These are phyloP conservation scores for Endotricha flammealis DNA, from an alignment of 2,888 invertebrate genomes.

Conservation along the genomic window DNA sequence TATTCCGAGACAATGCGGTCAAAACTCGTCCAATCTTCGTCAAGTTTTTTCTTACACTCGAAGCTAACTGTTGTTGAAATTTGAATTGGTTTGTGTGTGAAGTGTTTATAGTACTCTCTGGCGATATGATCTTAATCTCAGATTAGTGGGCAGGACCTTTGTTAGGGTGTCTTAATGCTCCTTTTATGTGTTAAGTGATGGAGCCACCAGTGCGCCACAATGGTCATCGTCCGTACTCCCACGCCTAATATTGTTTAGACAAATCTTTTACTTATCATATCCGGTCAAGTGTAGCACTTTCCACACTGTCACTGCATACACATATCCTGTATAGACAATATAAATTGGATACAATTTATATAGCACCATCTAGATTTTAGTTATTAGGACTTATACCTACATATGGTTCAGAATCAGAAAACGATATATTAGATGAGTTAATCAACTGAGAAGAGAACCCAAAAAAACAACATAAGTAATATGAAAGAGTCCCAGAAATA, in stretches of 20 bases:
- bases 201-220: conserved; percentile 61
- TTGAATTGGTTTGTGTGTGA: conserved; percentile 55
- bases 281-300: conserved; percentile 45
- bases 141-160: conserved; percentile 58
- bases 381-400: too few relatives aligned
- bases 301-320: too few relatives aligned
- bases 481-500: too few relatives aligned
- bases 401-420: too few relatives aligned
- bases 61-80: conserved; percentile 53
- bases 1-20: conserved; percentile 35
- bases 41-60: conserved; percentile 44
- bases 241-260: conserved; percentile 38
- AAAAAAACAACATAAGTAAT: too few relatives aligned
- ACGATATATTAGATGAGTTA: too few relatives aligned
- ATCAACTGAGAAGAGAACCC: too few relatives aligned
- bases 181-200: conserved; percentile 38
- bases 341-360: too few relatives aligned
- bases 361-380: too few relatives aligned
- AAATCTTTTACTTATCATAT: conserved; percentile 36
- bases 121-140: conserved; percentile 69
- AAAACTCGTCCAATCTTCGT: conserved; percentile 28
- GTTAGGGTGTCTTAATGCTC: conserved; percentile 48
- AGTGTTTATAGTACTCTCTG: conserved; percentile 61
- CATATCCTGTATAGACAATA: too few relatives aligned
- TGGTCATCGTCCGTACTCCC: conserved; percentile 50